Percentiles rank a stretch among this genome's conserved stretches.
phyloP scores from a whole-genome alignment of 2,797 vertebrate species.

The Sandelia bainsii region DNA sequence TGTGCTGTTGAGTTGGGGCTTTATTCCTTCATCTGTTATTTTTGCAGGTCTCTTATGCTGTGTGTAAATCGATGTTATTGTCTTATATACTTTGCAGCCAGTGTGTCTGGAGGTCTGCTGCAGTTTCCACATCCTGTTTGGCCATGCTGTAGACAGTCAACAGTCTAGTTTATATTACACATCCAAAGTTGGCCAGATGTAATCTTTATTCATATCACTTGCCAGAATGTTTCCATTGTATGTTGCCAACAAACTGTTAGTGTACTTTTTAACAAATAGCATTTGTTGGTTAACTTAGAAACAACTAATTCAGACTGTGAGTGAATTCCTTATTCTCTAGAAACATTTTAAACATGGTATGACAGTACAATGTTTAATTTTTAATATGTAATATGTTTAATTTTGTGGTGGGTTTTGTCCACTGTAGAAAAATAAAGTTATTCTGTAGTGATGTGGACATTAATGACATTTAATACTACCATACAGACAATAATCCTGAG shows the following conservation, averaged over 20 bases:
- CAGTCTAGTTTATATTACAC: conserved; percentile 42
- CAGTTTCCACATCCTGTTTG: conserved; percentile 19
- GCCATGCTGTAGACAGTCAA: conserved; percentile 4
- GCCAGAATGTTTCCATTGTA: conserved; percentile 35
- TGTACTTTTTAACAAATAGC: conserved; percentile 15
- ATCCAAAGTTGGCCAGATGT: conserved; percentile 35
- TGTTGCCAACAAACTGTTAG: conserved; percentile 30
- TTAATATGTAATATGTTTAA: neutral
- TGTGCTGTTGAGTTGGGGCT: neutral
- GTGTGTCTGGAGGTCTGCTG: conserved; percentile 12
- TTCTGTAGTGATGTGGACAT: too few relatives aligned
- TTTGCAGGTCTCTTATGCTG: neutral
- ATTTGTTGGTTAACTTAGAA: conserved; percentile 32
- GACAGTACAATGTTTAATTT: neutral
- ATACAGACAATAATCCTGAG: too few relatives aligned
- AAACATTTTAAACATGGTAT: neutral
- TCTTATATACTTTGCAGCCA: neutral
- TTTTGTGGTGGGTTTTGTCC: neutral
- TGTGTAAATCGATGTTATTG: conserved; percentile 29
- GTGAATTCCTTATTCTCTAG: neutral
- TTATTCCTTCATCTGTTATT: conserved; percentile 9
- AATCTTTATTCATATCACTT: conserved; percentile 38
- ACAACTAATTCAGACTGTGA: conserved; percentile 20
- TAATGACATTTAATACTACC: too few relatives aligned
- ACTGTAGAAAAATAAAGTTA: neutral